Percentiles rank a stretch among this genome's conserved stretches.
Evolutionary conservation across 2,797 vertebrate species (phyloP).

Genomic region (Vireo griseus): DNA sequence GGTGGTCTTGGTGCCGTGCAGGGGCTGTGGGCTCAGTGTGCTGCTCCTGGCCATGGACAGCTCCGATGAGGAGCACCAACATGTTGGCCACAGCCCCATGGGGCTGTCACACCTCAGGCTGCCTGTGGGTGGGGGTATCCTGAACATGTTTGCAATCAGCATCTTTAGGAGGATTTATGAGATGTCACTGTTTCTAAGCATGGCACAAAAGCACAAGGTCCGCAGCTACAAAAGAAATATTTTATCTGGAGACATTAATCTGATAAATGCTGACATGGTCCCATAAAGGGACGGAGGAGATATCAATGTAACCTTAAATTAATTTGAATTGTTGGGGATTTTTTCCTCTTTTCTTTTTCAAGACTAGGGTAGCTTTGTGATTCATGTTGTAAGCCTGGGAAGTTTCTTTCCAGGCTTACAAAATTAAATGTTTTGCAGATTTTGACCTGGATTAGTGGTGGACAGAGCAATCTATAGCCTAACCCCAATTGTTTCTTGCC

Average conservation of each 20-base stretch:
- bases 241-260: neutral
- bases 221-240: neutral
- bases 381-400: neutral
- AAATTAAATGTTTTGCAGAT: neutral
- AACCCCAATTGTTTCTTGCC: neutral
- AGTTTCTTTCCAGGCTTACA: neutral
- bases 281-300: neutral
- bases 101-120: neutral
- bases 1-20: neutral
- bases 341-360: neutral
- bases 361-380: neutral
- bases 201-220: neutral
- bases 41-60: fast-evolving
- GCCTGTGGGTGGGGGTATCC: neutral
- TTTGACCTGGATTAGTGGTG: neutral
- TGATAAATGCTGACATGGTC: neutral
- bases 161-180: neutral
- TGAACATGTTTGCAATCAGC: neutral
- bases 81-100: fast-evolving
- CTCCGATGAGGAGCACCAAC: neutral
- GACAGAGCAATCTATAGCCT: neutral
- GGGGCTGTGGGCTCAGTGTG: fast-evolving
- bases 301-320: conserved; percentile 1
- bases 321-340: neutral
- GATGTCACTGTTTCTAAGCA: neutral